These are phyloP conservation scores for Gopherus flavomarginatus DNA, from an alignment of 2,113 vertebrate genomes.

Conservation along the genomic window DNA sequence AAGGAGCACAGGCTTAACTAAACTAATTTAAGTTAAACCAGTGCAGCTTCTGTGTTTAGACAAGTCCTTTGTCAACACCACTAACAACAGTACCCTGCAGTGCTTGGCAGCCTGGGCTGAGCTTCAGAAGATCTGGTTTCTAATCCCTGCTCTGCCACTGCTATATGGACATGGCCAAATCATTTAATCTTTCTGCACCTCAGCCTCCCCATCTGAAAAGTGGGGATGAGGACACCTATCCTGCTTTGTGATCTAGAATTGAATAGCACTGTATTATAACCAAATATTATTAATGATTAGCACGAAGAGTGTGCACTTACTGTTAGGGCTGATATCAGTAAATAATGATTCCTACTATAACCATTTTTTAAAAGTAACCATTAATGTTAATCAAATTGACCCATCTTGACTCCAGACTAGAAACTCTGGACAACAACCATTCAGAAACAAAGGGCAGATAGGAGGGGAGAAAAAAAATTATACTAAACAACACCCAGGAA, in stretches of 20 bases:
- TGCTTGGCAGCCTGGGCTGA: not conserved
- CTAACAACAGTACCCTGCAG: not conserved
- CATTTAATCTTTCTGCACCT: not conserved
- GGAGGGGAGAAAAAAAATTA: not conserved
- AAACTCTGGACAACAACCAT: not conserved
- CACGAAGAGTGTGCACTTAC: not conserved
- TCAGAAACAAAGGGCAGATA: not conserved
- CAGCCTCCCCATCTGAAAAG: not conserved
- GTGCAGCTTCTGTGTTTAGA: not conserved
- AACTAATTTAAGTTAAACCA: not conserved
- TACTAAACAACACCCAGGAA: not conserved
- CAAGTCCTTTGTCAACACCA: not conserved
- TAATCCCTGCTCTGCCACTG: not conserved
- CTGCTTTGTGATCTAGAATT: not conserved
- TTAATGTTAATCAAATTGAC: not conserved
- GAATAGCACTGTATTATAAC: not conserved
- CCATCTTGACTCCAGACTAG: not conserved
- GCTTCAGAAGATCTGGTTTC: not conserved
- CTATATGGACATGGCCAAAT: not conserved
- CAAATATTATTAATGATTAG: not conserved
- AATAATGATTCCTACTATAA: not conserved
- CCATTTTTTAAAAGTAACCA: not conserved
- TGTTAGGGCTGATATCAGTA: not conserved
- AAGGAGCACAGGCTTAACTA: fast-evolving
- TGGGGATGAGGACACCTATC: not conserved